These are phyloP conservation scores for Hylaeus anthracinus DNA, from an alignment of 1,140 invertebrate genomes.

Conservation along the genomic window DNA sequence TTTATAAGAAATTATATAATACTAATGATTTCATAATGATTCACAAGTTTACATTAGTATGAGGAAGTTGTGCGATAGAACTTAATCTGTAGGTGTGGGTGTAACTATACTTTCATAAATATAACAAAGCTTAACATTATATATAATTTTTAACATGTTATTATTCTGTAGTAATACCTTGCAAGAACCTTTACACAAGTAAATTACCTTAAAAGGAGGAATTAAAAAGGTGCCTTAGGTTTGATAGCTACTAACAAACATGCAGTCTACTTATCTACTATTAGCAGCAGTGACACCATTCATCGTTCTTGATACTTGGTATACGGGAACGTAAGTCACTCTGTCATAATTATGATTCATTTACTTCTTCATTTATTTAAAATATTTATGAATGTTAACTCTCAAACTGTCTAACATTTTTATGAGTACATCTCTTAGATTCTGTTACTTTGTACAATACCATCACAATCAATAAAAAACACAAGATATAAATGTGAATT, in stretches of 20 bases:
- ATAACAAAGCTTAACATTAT: not conserved
- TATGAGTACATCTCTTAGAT: not conserved
- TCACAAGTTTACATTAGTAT: not conserved
- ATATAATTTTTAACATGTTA: not conserved
- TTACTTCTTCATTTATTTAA: not conserved
- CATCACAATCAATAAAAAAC: too few relatives aligned
- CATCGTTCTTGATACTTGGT: slow-evolving; percentile 76
- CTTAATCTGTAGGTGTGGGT: slow-evolving; percentile 1
- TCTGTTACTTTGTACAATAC: not conserved
- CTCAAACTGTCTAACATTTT: not conserved
- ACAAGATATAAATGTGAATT: too few relatives aligned
- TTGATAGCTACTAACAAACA: slow-evolving; percentile 73
- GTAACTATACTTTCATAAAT: slow-evolving; percentile 27
- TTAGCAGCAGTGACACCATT: slow-evolving; percentile 72
- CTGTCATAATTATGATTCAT: slow-evolving; percentile 38
- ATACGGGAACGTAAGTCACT: slow-evolving; percentile 77
- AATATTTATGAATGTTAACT: not conserved
- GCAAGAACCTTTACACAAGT: slow-evolving; percentile 31
- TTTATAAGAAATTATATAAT: not conserved
- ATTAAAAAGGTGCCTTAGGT: slow-evolving; percentile 38
- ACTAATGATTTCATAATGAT: not conserved
- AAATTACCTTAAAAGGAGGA: slow-evolving; percentile 42
- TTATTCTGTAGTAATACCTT: slow-evolving; percentile 13
- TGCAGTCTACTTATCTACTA: slow-evolving; percentile 71
- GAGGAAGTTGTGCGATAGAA: not conserved